Conservation (phyloP, 2,888 invertebrate species). For the Hirudinaria manillensis region DNA sequence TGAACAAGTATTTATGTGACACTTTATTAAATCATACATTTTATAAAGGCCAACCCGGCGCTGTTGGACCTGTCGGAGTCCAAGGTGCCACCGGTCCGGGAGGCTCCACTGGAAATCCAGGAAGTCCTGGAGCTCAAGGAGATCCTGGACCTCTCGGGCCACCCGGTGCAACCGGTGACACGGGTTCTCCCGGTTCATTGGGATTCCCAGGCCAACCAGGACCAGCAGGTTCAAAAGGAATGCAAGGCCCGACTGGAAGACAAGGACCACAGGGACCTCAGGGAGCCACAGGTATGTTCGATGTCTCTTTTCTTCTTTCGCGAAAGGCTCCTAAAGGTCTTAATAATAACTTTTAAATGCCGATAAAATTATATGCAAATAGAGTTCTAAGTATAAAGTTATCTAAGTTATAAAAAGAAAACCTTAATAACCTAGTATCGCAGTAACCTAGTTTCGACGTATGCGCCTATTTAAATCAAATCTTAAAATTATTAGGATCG, state of each 20-base stretch:
- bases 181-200: slow-evolving; percentile 25
- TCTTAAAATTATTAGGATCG: slow-evolving; percentile 21
- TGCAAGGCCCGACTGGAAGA: slow-evolving; percentile 48
- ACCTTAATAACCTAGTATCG: too few species aligned
- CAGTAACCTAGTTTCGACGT: too few species aligned
- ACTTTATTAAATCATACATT: neutral
- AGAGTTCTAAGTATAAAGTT: too few species aligned
- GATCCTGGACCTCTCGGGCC: slow-evolving; percentile 31
- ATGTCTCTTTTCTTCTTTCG: neutral
- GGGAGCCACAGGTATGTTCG: neutral
- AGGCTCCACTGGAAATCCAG: slow-evolving; percentile 33
- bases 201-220: slow-evolving; percentile 32
- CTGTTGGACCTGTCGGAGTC: neutral
- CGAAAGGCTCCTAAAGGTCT: neutral
- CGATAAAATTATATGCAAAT: too few species aligned
- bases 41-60: slow-evolving; percentile 20
- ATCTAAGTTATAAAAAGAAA: too few species aligned
- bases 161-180: slow-evolving; percentile 29
- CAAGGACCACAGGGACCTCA: slow-evolving; percentile 26
- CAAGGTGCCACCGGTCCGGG: slow-evolving; percentile 31
- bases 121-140: slow-evolving; percentile 58
- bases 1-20: too few species aligned
- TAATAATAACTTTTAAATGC: neutral
- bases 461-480: too few species aligned
- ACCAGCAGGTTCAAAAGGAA: slow-evolving; percentile 30